Evolutionary conservation across 2,113 vertebrate genomes (phyloP), one percentile per base, ranked within the genome.

Genomic region (Cathartes aura): DNA sequence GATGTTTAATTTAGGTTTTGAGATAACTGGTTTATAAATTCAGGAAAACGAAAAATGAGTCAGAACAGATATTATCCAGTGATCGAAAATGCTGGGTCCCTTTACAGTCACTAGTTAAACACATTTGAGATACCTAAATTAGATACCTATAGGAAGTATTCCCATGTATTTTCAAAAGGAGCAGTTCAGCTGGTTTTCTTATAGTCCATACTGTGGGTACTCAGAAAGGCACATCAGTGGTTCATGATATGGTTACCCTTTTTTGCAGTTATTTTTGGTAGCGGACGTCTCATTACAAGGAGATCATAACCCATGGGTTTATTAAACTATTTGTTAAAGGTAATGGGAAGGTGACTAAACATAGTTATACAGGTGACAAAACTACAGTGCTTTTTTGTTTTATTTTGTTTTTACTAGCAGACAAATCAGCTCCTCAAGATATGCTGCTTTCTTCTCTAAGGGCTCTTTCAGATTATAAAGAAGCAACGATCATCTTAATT

Each of bases 251-350:
- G 29, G 21, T 82, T 89, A 83, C 32, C 8, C 3, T 50, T 71
- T 82, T 90, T 22, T 58, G 26, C n/a, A 59, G n/a, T 67, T 70
- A 82, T 79, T 87, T 93, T 92, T 63, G 24, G n/a, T 67, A 82
- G 38, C 1, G 5, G 38, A 81, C 18, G 24, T 88, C 56, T 94
- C 88, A 79, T 84, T 92, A 90, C 15, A n/a, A 87, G 47, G 43
- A 83, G 42, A 74, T 67, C 64, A 62, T 74, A 87, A 89, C 82
- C 36, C 68, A 63, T 26, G 27, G 55, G 9, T 87, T 94, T 92
- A 66, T 85, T 74, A 59, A 93, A 87, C 30, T 82, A 17, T 90
- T 91, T 89, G 23, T 58, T 92, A 74, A 84, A 84, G 13, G 22
- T 68, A 70, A 68, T 42, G 29, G 11, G 30, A 75, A 64, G 29